Conservation (phyloP, 2,797 vertebrate genomes). For the Peromyscus aztecus region DNA sequence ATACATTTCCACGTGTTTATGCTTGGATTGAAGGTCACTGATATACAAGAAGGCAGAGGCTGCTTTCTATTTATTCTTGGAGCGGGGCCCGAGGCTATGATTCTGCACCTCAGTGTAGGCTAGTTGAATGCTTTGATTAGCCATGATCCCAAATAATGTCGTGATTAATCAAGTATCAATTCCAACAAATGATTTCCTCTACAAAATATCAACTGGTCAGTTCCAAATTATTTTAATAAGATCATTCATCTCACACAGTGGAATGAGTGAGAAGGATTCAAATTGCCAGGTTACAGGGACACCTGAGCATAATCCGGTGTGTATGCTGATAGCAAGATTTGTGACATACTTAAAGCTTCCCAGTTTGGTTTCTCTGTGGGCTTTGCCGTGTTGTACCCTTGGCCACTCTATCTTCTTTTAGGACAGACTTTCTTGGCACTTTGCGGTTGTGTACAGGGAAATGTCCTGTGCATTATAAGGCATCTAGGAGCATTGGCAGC, state of each 20-base stretch:
- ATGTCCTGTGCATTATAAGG: not conserved
- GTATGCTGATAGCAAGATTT: not conserved
- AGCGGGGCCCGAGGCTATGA: not conserved
- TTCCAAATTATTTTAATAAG: constrained; percentile 54
- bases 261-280: not conserved
- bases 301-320: not conserved
- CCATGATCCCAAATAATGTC: not conserved
- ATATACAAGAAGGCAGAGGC: not conserved
- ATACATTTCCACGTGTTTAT: not conserved
- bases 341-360: not conserved
- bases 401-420: not conserved
- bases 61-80: not conserved
- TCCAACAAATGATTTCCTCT: constrained; percentile 55
- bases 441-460: not conserved
- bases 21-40: not conserved
- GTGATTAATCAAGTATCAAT: constrained; percentile 20
- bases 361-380: not conserved
- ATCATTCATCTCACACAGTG: not conserved
- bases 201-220: not conserved
- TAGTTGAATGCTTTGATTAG: not conserved
- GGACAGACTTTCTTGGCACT: not conserved
- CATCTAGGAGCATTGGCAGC: not conserved
- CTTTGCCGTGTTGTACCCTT: not conserved
- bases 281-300: not conserved
- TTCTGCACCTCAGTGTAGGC: not conserved